phyloP scores from a whole-genome alignment of 2,888 invertebrate species.

The Drosophila crucigera region DNA sequence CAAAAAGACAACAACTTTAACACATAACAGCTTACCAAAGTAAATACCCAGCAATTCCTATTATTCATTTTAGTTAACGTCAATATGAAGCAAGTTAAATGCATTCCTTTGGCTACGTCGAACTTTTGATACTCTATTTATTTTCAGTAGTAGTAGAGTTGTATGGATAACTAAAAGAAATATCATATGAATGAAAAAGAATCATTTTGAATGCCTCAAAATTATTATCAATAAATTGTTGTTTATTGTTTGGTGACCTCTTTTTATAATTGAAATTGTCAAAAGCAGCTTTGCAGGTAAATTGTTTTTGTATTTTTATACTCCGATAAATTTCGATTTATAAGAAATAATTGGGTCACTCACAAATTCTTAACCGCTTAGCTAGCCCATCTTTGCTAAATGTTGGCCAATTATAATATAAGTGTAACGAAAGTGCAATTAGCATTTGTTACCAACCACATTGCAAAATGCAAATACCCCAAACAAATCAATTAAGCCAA shows the following conservation, averaged over 20 bases:
- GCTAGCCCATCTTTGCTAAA: background rate
- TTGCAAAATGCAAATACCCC: slow-evolving; percentile 25
- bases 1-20: slow-evolving; percentile 18
- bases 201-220: background rate
- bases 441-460: background rate
- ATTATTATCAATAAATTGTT: background rate
- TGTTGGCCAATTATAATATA: background rate
- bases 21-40: slow-evolving; percentile 49
- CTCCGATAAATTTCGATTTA: background rate
- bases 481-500: slow-evolving; percentile 29
- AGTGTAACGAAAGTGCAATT: no score
- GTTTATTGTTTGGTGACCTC: background rate
- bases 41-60: slow-evolving; percentile 56
- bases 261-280: background rate
- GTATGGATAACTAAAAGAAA: background rate
- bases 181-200: background rate
- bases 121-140: slow-evolving; percentile 2
- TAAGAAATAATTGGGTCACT: background rate
- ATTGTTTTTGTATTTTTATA: background rate
- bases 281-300: background rate
- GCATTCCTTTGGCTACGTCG: background rate
- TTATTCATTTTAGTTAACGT: slow-evolving; percentile 11
- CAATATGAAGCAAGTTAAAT: background rate
- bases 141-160: no score
- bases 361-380: background rate